Evolutionary conservation across 2,888 invertebrate genomes (phyloP).

Genomic region (Drosophila birchii): DNA sequence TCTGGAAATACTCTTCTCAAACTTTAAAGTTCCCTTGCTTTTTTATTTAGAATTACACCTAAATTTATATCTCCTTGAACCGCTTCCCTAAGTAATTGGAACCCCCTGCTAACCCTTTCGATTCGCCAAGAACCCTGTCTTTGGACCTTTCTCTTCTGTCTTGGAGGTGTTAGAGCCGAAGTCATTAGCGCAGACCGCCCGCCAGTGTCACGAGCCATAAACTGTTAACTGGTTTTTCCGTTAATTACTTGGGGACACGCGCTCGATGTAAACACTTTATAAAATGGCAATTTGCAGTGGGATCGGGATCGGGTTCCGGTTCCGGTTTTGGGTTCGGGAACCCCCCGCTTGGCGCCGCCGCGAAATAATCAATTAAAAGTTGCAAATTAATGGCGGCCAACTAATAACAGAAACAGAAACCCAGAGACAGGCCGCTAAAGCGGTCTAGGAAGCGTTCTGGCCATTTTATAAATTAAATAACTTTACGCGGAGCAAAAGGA

Average conservation of each 20-base stretch:
- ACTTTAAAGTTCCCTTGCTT: not conserved
- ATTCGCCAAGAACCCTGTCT: conserved; percentile 4
- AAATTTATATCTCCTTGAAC: not conserved
- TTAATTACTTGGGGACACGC: conserved; percentile 74
- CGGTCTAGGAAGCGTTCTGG: conserved; percentile 49
- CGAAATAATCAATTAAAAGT: conserved; percentile 79
- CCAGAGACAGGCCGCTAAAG: conserved; percentile 28
- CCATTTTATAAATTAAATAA: conserved; percentile 82
- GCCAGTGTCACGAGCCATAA: conserved; percentile 67
- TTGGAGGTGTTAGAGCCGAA: conserved; percentile 28
- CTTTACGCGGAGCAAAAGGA: conserved; percentile 59
- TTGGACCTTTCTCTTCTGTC: not conserved
- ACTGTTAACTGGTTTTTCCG: conserved; percentile 56
- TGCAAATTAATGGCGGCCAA: conserved; percentile 66
- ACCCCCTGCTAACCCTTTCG: conserved; percentile 3
- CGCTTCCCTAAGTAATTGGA: conserved; percentile 15
- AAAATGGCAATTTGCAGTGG: conserved; percentile 69
- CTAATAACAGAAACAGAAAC: conserved; percentile 57
- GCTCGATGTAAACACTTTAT: conserved; percentile 72
- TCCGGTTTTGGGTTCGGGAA: conserved; percentile 13
- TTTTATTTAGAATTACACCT: not conserved
- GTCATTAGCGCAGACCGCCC: conserved; percentile 27
- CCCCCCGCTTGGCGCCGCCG: conserved; percentile 10
- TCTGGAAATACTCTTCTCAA: not conserved
- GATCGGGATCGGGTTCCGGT: conserved; percentile 17